A percentile compares a stretch with the other conserved stretches of the same genome.
phyloP scores from a whole-genome alignment of 1,140 invertebrate species.

The Dinoponera quadriceps region DNA sequence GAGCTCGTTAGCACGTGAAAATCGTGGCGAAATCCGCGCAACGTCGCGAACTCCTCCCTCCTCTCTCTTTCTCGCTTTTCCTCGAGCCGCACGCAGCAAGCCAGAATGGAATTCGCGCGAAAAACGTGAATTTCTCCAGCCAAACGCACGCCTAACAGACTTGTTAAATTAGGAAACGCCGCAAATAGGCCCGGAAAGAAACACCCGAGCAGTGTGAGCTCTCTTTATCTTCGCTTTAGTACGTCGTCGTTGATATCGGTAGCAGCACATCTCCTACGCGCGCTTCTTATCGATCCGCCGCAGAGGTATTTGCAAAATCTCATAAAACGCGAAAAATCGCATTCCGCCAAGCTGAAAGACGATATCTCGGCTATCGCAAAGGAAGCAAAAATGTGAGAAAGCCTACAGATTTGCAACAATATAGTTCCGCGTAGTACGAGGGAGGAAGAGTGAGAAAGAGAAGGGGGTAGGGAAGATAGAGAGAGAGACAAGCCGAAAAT shows the following conservation, averaged over 20 bases:
- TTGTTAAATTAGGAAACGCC: background rate
- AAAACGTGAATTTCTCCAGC: constrained; percentile 25
- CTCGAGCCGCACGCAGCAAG: constrained; percentile 16
- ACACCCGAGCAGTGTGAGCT: too few species aligned
- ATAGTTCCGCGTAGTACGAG: too few species aligned
- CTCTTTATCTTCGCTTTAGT: too few species aligned
- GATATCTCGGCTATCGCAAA: background rate
- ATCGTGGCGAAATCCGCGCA: constrained; percentile 60
- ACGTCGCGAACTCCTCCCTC: background rate
- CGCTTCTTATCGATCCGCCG: too few species aligned
- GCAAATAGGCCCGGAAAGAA: constrained; percentile 12
- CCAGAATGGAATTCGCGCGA: constrained; percentile 27
- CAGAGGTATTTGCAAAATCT: background rate
- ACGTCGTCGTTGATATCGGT: too few species aligned
- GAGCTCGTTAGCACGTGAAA: constrained; percentile 70
- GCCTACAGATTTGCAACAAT: background rate
- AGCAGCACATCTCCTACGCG: too few species aligned
- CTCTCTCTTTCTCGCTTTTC: background rate
- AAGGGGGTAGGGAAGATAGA: too few species aligned
- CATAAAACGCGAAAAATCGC: background rate
- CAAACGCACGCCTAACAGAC: background rate
- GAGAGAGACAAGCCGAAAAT: constrained; percentile 27
- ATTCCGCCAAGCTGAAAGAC: background rate
- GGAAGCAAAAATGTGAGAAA: background rate
- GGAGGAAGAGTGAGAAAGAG: too few species aligned